Base-by-base conservation (phyloP, 2,888 invertebrate species). In the Dasysyrphus tricinctus region DNA sequence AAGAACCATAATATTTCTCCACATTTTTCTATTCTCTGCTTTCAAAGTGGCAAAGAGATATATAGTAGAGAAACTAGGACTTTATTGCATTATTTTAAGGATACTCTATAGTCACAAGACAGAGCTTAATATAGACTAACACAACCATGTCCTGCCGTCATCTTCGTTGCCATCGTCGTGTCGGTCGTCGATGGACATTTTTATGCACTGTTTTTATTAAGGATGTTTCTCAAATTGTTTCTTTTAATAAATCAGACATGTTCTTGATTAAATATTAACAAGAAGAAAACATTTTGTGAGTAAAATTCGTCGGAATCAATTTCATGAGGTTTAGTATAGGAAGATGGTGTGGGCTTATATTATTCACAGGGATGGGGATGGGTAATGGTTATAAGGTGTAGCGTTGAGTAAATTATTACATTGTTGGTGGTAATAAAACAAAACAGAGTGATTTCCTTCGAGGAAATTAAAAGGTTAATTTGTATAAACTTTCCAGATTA, bases 201-300 rank as follows among this genome's bases (percentile, higher is more conserved):
- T 51, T 67, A 67, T 67, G 51, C n/a, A 24, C 39, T 44, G 59
- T 51, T 76, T 24, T 81, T 76, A 76, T 32, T 61, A 16, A 61
- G 51, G n/a, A 59, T 51, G 51, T 65, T 79, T 42, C 37, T 59
- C 39, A 51, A 61, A 73, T 80, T 57, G 59, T 82, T 82, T 73
- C 67, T 67, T 73, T 80, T 76, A 67, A 80, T 80, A 75, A 37
- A 24, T 56, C 14, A 69, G 69, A 83, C 83, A 57, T 74, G 74
- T 63, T 24, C 74, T 82, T 78, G 61, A 74, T 75, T 74, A 75
- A 79, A 79, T 74, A 75, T 63, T 16, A 42, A 47, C 14, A 37
- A 56, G 49, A 34, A 16, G 6, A 39, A 12, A 39, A 61, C 42
- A 61, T 24, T 39, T 14, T 32, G 32, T 14, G 56, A 29, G 51